Base-by-base conservation (phyloP, 2,888 invertebrate species). In the Chrysodeixis includens region DNA sequence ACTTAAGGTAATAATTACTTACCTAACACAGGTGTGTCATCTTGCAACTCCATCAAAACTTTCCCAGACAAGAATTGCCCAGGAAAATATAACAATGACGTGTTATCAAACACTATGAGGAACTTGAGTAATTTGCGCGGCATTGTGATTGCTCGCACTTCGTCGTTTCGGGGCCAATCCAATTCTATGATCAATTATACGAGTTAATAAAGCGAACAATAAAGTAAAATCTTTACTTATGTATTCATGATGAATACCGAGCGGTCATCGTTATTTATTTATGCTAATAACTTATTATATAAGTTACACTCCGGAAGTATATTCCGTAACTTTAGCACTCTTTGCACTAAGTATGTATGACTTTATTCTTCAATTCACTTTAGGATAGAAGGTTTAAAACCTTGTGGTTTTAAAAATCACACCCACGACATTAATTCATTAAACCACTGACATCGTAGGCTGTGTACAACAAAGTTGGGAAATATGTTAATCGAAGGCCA, bases 61-160 rank as follows among this genome's bases (percentile, higher is more conserved):
- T 98, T 96, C 49, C 99, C 99, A 62, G 98, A 98, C 76, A 99
- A 95, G 92, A 99, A 99, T 92, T 98, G 98, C 7, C 99, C 99
- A 69, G 99, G 99, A 89, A 99, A 99, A 92, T 99, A 99, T 68
- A 99, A 93, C 75, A 99, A 94, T 83, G 98, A 98, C 55, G 98
- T 98, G 90, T 99, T 99, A 93, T 99, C 99, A 93, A 99, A 98
- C 75, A 99, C 96, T 84, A 99, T 98, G 71, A 99, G 96, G 93
- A 99, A 99, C 94, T 99, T 99, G 76, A 98, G 96, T 82, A 99
- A 95, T 94, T 99, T 99, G 84, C 98, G 96, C 81, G 98, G 97
- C 98, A 98, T 98, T 86, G 86, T 94, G 67, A 63, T 68, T 70
- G 26, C 22, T 58, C 12, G 30, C 58, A 56, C 26, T 30, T n/a